Conservation (phyloP, 2,797 vertebrate species). For the Sitta carolinensis region DNA sequence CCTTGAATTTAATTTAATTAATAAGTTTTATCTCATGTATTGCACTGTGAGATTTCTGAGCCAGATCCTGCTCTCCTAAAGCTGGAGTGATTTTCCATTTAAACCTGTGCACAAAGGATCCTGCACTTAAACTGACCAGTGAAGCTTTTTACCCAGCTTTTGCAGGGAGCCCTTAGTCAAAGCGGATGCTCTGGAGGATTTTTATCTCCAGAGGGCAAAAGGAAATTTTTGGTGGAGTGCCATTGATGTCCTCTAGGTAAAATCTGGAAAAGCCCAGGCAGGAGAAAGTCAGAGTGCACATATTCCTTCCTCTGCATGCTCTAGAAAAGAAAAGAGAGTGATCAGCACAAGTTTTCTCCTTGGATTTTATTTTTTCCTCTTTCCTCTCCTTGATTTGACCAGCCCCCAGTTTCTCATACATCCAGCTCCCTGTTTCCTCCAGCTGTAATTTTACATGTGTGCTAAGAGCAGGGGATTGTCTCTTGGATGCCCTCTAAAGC, state of each 20-base stretch:
- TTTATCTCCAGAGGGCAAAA: not conserved
- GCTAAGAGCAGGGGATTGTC: not conserved
- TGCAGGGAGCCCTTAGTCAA: not conserved
- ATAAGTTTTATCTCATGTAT: not conserved
- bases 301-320: not conserved
- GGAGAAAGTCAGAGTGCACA: not conserved
- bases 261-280: not conserved
- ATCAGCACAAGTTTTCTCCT: not conserved
- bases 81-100: not conserved
- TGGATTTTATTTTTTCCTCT: not conserved
- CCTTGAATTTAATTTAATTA: not conserved
- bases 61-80: not conserved
- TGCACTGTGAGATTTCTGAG: not conserved
- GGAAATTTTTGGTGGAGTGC: not conserved
- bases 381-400: not conserved
- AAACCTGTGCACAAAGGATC: not conserved
- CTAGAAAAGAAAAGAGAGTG: not conserved
- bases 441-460: not conserved
- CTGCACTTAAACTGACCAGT: not conserved
- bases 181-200: not conserved
- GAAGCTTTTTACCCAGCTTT: not conserved
- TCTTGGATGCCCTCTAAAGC: not conserved
- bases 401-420: not conserved
- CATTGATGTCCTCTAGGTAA: not conserved
- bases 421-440: not conserved